These are phyloP conservation scores for Puffinus mauretanicus DNA, from an alignment of 2,113 vertebrate genomes.

Conservation along the genomic window DNA sequence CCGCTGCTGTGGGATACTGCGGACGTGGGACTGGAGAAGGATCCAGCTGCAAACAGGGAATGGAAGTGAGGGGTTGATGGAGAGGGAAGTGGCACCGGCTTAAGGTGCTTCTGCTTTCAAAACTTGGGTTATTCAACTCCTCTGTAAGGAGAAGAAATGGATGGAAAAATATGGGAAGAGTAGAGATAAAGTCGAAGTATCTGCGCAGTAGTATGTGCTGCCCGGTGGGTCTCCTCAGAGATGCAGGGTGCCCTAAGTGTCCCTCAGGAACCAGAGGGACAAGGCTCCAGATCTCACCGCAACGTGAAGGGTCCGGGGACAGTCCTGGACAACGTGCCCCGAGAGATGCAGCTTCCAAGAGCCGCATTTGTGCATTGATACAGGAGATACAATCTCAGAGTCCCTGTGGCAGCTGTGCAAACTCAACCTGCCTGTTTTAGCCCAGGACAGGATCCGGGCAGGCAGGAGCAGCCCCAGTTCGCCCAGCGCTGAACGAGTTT, in stretches of 20 bases:
- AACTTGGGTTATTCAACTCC: background rate
- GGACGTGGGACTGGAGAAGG: accelerated
- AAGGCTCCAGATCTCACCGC: background rate
- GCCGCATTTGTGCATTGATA: background rate
- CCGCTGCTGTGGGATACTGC: background rate
- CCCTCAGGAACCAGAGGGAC: background rate
- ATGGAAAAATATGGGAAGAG: background rate
- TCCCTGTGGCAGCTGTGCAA: background rate
- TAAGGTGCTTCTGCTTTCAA: background rate
- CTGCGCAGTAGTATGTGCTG: background rate
- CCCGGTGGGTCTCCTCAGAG: background rate
- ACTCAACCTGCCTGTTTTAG: background rate
- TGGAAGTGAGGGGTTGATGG: background rate
- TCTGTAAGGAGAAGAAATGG: background rate
- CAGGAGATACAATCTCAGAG: background rate
- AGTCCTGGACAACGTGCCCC: background rate
- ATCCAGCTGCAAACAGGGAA: accelerated
- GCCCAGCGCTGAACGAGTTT: background rate
- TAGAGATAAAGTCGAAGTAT: background rate
- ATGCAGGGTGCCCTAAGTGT: background rate
- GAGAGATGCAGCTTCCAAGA: background rate
- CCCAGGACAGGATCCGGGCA: background rate
- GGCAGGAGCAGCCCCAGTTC: background rate
- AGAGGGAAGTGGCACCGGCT: background rate
- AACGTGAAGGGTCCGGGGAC: accelerated